Evolutionary conservation across 2,797 vertebrate species (phyloP).

Genomic region (Neosilurus hyrtlii): DNA sequence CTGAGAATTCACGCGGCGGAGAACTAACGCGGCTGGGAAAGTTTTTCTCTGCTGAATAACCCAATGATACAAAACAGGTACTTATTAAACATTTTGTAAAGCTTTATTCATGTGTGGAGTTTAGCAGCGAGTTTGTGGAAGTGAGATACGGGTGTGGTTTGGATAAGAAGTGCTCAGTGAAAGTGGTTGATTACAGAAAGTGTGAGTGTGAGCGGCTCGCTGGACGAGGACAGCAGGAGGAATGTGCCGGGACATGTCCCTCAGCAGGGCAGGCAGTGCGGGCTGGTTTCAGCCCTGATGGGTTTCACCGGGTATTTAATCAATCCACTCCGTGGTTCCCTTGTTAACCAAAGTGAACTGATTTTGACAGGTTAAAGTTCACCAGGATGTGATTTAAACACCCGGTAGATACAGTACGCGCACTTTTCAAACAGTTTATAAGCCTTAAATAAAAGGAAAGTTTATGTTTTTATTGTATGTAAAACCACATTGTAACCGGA

Average conservation of each 20-base stretch:
- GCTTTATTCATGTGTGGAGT: neutral
- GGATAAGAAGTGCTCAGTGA: neutral
- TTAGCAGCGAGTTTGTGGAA: no score
- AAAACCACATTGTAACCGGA: neutral
- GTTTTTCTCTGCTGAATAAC: conserved; percentile 60
- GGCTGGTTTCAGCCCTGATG: no score
- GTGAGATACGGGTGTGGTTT: no score
- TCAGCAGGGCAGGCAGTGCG: conserved; percentile 47
- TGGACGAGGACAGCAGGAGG: conserved; percentile 33
- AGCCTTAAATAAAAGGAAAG: neutral
- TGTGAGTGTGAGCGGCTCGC: conserved; percentile 8
- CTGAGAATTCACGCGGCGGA: conserved; percentile 58
- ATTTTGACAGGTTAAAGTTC: conserved; percentile 19
- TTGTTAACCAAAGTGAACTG: neutral
- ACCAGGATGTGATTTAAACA: neutral
- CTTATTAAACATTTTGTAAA: neutral
- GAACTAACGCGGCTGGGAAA: conserved; percentile 65
- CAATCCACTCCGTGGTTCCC: neutral
- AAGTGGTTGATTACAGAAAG: neutral
- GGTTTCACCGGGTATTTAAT: no score
- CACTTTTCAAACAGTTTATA: neutral
- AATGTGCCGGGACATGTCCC: conserved; percentile 52
- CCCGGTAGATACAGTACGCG: neutral
- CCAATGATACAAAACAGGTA: conserved; percentile 73
- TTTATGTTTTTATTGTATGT: neutral